Evolutionary conservation across 2,888 invertebrate species (phyloP).

Genomic region (Sminthurinus aureus): DNA sequence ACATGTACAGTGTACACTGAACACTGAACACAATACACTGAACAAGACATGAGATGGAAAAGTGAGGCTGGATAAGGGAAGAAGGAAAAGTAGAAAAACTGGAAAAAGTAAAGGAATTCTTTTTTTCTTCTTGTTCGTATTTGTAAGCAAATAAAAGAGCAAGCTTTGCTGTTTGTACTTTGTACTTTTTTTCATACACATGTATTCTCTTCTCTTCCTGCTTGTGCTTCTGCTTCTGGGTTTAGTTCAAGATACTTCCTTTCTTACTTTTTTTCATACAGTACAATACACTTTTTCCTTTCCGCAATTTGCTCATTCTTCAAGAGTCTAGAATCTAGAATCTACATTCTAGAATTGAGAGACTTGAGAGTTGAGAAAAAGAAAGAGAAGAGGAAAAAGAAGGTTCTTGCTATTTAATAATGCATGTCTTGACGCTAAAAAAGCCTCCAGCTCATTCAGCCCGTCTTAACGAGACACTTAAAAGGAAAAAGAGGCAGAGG

Average conservation of each 20-base stretch:
- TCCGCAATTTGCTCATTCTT: not conserved
- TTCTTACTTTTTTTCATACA: not conserved
- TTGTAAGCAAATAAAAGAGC: conserved; percentile 4
- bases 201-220: not conserved
- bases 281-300: not conserved
- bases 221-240: not conserved
- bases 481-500: conserved; percentile 3
- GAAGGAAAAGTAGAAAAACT: conserved; percentile 9
- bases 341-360: not conserved
- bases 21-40: no score
- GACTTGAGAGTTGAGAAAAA: not conserved
- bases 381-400: conserved; percentile 4
- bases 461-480: conserved; percentile 49
- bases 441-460: conserved; percentile 47
- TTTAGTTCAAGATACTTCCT: no score
- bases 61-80: conserved; percentile 12
- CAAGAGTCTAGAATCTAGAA: not conserved
- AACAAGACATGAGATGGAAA: not conserved
- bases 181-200: not conserved
- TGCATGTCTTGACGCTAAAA: conserved; percentile 44
- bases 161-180: not conserved
- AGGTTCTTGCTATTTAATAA: conserved; percentile 45
- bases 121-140: not conserved
- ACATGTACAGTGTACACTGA: no score
- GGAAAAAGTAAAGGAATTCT: conserved; percentile 29